Base-by-base conservation (phyloP, 2,113 vertebrate species). In the Syngnathus scovelli region DNA sequence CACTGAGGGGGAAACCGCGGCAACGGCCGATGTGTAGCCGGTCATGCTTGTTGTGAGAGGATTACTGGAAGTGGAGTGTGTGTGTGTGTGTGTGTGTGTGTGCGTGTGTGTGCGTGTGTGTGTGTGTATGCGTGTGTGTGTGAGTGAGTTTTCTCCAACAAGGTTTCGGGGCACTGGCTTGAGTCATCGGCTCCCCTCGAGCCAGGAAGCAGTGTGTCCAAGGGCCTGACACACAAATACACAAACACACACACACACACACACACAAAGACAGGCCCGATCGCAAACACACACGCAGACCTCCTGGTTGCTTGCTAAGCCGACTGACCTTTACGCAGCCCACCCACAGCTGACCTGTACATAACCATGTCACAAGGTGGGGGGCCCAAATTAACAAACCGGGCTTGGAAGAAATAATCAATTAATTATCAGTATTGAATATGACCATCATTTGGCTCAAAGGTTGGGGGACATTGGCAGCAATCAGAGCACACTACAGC, bases 131-230 rank as follows among this genome's bases (percentile, higher is more conserved):
- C 59, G 61, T 62, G 65, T 21, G 58, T 64, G 48, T 21, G 58
- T 64, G 48, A 46, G 48, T 27, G 33, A 52, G 62, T 68, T 69
- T 80, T 61, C 66, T 67, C 78, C 66, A 76, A n/a, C 61, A 59
- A 48, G 66, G 77, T 81, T 73, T 46, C 70, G 64, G 72, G 76
- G 83, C 72, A 75, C 68, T 51, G 23, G 81, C 86, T 79, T 86
- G 78, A 92, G 89, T 90, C 89, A 90, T 79, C 78, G 77, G 75
- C 89, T 89, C 85, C 83, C 85, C 83, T 80, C 68, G 78, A 80
- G 69, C 72, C 78, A 76, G 78, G 68, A 79, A 65, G 80, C 76
- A 80, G 81, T 89, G 85, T 85, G 63, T 76, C 71, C 87, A 83
- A 87, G 87, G 66, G 78, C 84, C 83, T 81, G 83, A 78, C 55